Percentiles rank a stretch among this genome's conserved stretches.
Evolutionary conservation across 2,888 invertebrate species (phyloP).

Genomic region (Diarsia brunnea): DNA sequence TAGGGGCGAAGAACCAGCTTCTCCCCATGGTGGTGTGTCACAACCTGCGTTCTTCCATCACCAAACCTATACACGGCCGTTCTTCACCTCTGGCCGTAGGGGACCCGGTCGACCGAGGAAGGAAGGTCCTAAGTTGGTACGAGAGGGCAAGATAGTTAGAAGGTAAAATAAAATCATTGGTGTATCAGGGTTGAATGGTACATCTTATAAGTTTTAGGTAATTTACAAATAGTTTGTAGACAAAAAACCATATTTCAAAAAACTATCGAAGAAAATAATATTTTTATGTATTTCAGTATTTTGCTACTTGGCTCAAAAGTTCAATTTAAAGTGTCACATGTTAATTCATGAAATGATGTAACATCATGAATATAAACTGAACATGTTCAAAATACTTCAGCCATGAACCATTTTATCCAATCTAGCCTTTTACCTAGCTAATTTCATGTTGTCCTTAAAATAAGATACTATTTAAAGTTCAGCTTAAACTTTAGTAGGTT

Average conservation of each 20-base stretch:
- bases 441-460: background rate
- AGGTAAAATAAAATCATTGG: constrained; percentile 74
- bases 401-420: constrained; percentile 1
- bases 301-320: background rate
- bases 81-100: constrained; percentile 91
- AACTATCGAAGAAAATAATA: background rate
- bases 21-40: constrained; percentile 88
- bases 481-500: background rate
- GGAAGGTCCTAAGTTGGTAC: constrained; percentile 91
- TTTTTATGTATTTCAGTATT: background rate
- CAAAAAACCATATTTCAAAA: background rate
- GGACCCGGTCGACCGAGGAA: constrained; percentile 95
- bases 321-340: background rate
- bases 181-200: background rate
- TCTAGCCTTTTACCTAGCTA: background rate
- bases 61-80: constrained; percentile 85
- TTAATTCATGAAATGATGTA: background rate
- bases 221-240: background rate
- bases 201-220: background rate
- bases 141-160: constrained; percentile 89
- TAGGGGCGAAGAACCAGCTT: constrained; percentile 91
- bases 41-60: constrained; percentile 87
- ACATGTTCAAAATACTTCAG: background rate
- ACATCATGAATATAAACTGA: background rate
- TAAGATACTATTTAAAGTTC: background rate